Conservation (phyloP, 2,888 invertebrate species). For the Diarsia dahlii region DNA sequence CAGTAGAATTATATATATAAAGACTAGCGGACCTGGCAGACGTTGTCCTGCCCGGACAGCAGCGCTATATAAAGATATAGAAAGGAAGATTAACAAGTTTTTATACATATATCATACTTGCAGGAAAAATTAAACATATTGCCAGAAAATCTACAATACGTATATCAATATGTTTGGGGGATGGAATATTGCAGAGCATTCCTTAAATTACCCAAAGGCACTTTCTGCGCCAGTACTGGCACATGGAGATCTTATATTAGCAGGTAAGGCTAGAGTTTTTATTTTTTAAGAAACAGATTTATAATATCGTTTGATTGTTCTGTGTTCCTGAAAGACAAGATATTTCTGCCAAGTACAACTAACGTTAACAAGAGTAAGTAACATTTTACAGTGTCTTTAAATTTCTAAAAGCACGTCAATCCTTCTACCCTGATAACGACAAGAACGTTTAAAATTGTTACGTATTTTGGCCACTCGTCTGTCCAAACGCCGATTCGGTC, state of each 20-base stretch:
- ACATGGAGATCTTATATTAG: neutral
- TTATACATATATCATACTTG: slow-evolving; percentile 5
- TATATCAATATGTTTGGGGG: slow-evolving; percentile 53
- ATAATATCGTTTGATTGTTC: neutral
- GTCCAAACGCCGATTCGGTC: too few relatives aligned
- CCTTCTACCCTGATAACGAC: too few relatives aligned
- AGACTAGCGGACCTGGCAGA: too few relatives aligned
- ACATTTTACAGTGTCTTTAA: too few relatives aligned
- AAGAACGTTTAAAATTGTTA: too few relatives aligned
- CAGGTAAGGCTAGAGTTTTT: slow-evolving; percentile 19
- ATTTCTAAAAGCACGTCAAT: too few relatives aligned
- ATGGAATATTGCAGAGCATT: slow-evolving; percentile 10
- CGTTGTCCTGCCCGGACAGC: too few relatives aligned
- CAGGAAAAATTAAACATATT: accelerated
- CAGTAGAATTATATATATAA: too few relatives aligned
- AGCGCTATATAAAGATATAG: too few relatives aligned
- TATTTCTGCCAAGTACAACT: neutral
- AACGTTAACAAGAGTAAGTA: too few relatives aligned
- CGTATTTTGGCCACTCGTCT: too few relatives aligned
- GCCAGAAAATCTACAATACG: slow-evolving; percentile 4
- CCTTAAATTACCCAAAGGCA: slow-evolving; percentile 7
- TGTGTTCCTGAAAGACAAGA: neutral
- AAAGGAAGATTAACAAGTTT: neutral
- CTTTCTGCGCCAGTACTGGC: slow-evolving; percentile 36
- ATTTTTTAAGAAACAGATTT: neutral